Evolutionary conservation across 2,888 invertebrate genomes (phyloP).

Genomic region (Seira musarum): DNA sequence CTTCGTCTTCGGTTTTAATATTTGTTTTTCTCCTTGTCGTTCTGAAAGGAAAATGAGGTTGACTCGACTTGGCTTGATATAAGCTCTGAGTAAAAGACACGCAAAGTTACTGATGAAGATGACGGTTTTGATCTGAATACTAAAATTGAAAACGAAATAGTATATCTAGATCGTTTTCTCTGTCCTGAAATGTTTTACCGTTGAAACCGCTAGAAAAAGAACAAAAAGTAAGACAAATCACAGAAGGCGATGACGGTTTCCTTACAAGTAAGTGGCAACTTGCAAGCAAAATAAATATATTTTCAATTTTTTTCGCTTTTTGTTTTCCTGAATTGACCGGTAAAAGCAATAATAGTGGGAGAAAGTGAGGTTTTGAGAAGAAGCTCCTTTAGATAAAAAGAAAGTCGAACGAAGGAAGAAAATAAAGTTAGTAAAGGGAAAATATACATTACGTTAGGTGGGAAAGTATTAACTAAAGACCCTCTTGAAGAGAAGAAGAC

Average conservation of each 20-base stretch:
- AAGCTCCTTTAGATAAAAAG: not conserved
- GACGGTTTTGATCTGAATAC: not conserved
- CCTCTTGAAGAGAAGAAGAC: conserved; percentile 18
- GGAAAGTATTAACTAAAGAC: conserved; percentile 16
- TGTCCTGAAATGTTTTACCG: no score
- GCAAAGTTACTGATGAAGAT: not conserved
- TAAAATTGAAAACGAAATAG: not conserved
- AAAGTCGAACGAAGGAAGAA: not conserved
- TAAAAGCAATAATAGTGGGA: not conserved
- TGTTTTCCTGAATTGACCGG: not conserved
- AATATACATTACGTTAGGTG: not conserved
- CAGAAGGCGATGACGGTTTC: no score
- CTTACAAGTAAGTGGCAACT: not conserved
- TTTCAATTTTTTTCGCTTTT: not conserved
- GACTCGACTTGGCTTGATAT: no score
- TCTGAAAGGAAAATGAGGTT: no score
- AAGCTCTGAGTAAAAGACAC: not conserved
- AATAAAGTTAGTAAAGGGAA: not conserved
- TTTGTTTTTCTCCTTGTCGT: not conserved
- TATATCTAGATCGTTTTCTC: not conserved
- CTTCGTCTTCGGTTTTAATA: not conserved
- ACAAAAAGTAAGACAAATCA: no score
- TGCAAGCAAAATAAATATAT: not conserved
- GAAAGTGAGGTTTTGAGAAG: not conserved
- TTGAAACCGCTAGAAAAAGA: not conserved